phyloP scores from a whole-genome alignment of 35 echinoderm and acorn worm genomes.

The Patiria miniata region DNA sequence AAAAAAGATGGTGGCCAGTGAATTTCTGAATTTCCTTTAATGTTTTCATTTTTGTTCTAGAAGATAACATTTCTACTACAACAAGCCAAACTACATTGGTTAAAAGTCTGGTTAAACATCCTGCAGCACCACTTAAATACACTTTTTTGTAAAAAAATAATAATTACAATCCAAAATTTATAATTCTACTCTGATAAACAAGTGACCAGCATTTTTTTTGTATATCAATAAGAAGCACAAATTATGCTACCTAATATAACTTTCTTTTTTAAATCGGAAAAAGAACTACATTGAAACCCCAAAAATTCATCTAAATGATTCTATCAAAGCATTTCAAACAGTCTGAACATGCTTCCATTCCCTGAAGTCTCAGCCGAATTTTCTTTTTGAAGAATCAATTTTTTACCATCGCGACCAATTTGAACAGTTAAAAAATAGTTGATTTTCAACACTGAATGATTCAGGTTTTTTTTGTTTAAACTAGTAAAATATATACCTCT shows the following conservation, averaged over 20 bases:
- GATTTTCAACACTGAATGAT: no score
- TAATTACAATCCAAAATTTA: constrained; percentile 21
- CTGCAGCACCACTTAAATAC: constrained; percentile 30
- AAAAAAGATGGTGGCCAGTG: no score
- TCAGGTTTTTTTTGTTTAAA: no score
- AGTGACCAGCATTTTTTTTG: not conserved
- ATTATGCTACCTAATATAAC: not conserved
- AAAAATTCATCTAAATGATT: not conserved
- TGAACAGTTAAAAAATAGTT: not conserved
- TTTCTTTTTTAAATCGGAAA: not conserved
- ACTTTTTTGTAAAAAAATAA: not conserved
- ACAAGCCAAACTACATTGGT: constrained; percentile 15
- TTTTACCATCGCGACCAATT: not conserved
- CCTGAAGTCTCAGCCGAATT: not conserved
- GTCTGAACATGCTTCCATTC: not conserved
- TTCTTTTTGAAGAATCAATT: not conserved
- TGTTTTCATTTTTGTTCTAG: not conserved
- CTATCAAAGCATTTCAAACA: not conserved
- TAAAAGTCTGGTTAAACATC: constrained; percentile 1
- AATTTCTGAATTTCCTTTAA: no score
- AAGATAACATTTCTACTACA: not conserved
- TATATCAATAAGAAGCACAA: constrained; percentile 8
- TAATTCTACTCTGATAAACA: constrained; percentile 16
- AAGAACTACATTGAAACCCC: not conserved
- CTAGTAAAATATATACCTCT: no score